Evolutionary conservation across 2,888 invertebrate genomes (phyloP), one percentile per base, ranked within the genome.

Genomic region (Drosophila neoperkinsi): DNA sequence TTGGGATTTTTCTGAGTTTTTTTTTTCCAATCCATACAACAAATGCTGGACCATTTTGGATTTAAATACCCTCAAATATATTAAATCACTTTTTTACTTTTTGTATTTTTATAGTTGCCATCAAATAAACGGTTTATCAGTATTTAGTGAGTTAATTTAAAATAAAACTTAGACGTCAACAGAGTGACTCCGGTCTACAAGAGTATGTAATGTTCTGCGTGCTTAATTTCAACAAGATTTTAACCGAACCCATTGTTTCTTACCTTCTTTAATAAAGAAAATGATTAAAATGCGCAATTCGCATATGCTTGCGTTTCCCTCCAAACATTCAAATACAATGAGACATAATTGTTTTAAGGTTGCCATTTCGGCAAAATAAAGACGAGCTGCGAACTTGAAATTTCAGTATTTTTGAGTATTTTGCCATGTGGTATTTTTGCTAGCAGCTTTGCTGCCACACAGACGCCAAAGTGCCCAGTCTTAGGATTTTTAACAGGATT

Each of bases 331-430:
- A 59, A 72, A 51, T 25, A n/a, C 10, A 21, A 46, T 25, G 2
- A 46, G 46, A 46, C 16, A 25, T 7, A 46, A 25, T 9, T 25
- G 16, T 4, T 1, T 25, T 46, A 25, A 31, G 4, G 80, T 13
- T 77, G 76, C 81, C 81, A 69, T 34, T 11, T 49, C 16, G 43
- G 9, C 41, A n/a, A 34, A 73, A 21, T 18, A 33, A 21, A 21
- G 21, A 33, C 9, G 41, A 1, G 0, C 7, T 11, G 1, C 6
- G 4, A 10, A 11, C 7, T 13, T 2, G 6, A 13, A 2, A 9
- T 33, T 25, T 1, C 25, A 36, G 76, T 79, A 75, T 75, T 65
- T 81, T 46, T 53, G 10, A 16, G 77, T 77, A 81, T 71, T 53
- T 81, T 52, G 6, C 0, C 5, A 1, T 30, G 4, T 16, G n/a